Evolutionary conservation across 2,888 invertebrate genomes (phyloP), one percentile per base, ranked within the genome.

Genomic region (Phaedon cochleariae): DNA sequence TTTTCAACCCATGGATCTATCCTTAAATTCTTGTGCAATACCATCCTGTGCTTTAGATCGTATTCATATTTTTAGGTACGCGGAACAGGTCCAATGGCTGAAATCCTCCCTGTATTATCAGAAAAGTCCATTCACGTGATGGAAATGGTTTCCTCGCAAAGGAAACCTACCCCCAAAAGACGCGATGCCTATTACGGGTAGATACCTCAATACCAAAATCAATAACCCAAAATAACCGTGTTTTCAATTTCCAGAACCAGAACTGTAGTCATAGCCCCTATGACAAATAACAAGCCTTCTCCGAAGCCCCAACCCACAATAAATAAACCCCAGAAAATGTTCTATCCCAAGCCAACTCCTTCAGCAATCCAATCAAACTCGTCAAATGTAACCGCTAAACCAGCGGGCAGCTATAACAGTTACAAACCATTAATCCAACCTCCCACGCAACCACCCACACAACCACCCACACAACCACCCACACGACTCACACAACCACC

Each of bases 41-140:
- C 26, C 3, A 5, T 26, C 7, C 3, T 26, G 3, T 26, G 3
- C 3, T 26, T 26, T 26, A 26, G 7, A 26, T 5, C 26, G 3
- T 29, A n/a, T 1, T 46, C 1, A 17, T 67, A 45, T 51, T 65
- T 72, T 62, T 31, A 78, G 76, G 62, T 80, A 17, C 62, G 67
- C 15, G 81, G 81, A 4, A 51, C 60, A 21, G 79, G 79, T 4
- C 51, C 51, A 2, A 53, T 60, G 53, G 80, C 80, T 10, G 18
- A 62, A 54, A 68, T 81, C 3, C 37, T 61, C 46, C 74, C 70
- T 1, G 59, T 76, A 20, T 61, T 74, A 12, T 74, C 72, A 34
- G 66, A 68, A 31, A 79, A 80, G 69, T 73, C 71, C 1, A 72
- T 73, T n/a, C 81, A 81, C 64, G 77, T 81, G 5, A 73, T 77